Conservation (phyloP, 2,888 invertebrate species). For the Agriopis marginaria region DNA sequence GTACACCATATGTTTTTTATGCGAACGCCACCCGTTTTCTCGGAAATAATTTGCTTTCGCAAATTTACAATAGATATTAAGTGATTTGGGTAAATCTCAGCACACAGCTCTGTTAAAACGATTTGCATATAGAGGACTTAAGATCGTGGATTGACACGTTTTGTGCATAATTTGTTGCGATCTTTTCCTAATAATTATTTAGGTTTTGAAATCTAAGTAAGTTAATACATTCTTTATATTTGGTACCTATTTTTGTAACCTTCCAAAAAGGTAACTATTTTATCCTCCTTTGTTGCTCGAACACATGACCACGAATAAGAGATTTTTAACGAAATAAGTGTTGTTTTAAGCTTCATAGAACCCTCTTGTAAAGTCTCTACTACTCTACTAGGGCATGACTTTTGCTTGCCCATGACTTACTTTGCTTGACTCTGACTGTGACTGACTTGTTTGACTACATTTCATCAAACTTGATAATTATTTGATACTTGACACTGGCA, state of each 20-base stretch:
- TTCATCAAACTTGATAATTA: too few species aligned
- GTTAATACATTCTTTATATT: not conserved
- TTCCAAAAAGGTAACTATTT: not conserved
- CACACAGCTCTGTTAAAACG: slow-evolving; percentile 11
- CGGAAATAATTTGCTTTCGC: slow-evolving; percentile 14
- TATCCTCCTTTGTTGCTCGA: too few species aligned
- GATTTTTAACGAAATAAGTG: too few species aligned
- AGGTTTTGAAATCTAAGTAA: not conserved
- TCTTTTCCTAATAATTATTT: not conserved
- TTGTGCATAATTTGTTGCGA: slow-evolving; percentile 2
- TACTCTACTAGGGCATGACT: too few species aligned
- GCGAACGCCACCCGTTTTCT: slow-evolving; percentile 10
- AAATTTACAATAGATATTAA: slow-evolving; percentile 21
- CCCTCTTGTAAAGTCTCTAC: too few species aligned
- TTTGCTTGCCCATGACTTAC: too few species aligned
- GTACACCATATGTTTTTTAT: slow-evolving; percentile 5
- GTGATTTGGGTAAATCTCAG: slow-evolving; percentile 24
- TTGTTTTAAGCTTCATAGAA: too few species aligned
- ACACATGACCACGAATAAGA: too few species aligned
- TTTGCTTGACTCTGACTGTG: too few species aligned
- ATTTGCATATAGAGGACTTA: slow-evolving; percentile 3
- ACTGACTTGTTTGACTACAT: too few species aligned
- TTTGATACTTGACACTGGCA: too few species aligned
- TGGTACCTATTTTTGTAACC: not conserved
- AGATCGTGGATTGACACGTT: too few species aligned